These are phyloP conservation scores for Chymomyza costata DNA, from an alignment of 1,140 invertebrate species.

Conservation along the genomic window DNA sequence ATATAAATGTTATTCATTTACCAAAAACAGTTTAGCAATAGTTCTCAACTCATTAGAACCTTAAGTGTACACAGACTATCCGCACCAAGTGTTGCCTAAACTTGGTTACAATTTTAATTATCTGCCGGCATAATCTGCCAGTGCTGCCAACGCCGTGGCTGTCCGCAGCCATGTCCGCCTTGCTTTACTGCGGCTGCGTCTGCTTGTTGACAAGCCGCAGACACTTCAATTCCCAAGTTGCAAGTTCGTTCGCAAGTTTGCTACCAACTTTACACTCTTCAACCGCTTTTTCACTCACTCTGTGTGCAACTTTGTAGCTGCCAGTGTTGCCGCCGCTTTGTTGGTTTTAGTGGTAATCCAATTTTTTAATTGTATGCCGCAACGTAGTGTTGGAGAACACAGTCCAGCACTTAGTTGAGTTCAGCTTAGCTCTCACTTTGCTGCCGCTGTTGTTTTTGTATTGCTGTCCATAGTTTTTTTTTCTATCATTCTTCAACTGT, in stretches of 20 bases:
- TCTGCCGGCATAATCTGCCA: constrained; percentile 64
- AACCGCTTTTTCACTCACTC: too few relatives aligned
- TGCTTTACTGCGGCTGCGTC: too few relatives aligned
- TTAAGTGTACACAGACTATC: constrained; percentile 6
- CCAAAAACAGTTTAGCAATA: too few relatives aligned
- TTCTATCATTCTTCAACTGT: constrained; percentile 40
- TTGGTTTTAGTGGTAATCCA: constrained; percentile 63
- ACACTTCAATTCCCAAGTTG: constrained; percentile 46
- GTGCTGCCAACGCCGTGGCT: constrained; percentile 11
- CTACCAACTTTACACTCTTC: constrained; percentile 27
- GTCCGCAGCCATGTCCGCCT: too few relatives aligned
- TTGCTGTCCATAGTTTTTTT: constrained; percentile 20
- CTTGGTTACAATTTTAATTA: constrained; percentile 70
- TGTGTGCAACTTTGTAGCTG: too few relatives aligned
- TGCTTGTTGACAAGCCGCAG: constrained; percentile 53
- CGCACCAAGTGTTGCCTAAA: constrained; percentile 36
- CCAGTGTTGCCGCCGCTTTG: too few relatives aligned
- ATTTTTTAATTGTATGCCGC: constrained; percentile 64
- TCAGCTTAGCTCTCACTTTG: constrained; percentile 7
- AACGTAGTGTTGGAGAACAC: constrained; percentile 27
- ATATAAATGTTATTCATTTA: too few relatives aligned
- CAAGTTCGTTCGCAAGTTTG: background rate
- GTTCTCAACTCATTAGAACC: too few relatives aligned
- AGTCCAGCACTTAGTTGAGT: constrained; percentile 56
- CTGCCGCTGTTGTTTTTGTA: constrained; percentile 5